Percentiles rank a stretch among this genome's conserved stretches.
phyloP scores from a whole-genome alignment of 2,888 invertebrate species.

The Pristionchus maxplancki region DNA sequence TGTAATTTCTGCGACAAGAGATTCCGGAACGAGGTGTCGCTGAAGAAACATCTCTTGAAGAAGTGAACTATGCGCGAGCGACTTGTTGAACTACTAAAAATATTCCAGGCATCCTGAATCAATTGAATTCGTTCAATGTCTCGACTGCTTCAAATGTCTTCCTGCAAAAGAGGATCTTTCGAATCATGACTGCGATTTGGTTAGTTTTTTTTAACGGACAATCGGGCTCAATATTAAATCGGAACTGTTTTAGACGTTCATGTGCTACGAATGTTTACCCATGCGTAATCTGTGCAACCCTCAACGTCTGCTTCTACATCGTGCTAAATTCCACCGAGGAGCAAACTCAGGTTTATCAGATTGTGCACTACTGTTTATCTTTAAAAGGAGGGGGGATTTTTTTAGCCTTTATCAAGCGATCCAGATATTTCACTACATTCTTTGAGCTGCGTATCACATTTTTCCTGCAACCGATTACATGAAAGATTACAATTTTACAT shows the following conservation, averaged over 20 bases:
- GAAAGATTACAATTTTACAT: no score
- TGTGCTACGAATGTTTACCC: conserved; percentile 77
- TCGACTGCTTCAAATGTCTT: conserved; percentile 76
- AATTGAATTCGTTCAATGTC: conserved; percentile 75
- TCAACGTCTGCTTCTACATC: conserved; percentile 63
- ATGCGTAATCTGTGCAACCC: conserved; percentile 75
- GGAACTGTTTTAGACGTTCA: conserved; percentile 66
- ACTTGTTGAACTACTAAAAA: neutral
- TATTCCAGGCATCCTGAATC: conserved; percentile 74
- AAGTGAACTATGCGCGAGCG: neutral
- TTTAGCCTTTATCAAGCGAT: no score
- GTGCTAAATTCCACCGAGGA: conserved; percentile 70
- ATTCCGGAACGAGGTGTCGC: conserved; percentile 76
- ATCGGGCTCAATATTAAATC: neutral
- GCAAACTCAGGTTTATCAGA: conserved; percentile 72
- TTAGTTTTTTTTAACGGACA: conserved; percentile 47
- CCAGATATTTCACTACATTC: no score
- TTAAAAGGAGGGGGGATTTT: conserved; percentile 32
- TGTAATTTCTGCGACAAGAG: conserved; percentile 78
- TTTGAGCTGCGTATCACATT: no score
- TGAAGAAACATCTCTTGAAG: conserved; percentile 75
- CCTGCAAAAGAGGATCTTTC: conserved; percentile 64
- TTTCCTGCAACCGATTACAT: no score
- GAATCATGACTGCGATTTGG: conserved; percentile 75
- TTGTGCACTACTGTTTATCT: no score